phyloP scores from a whole-genome alignment of 2,888 invertebrate species.

The Drosophila nr. fundita region DNA sequence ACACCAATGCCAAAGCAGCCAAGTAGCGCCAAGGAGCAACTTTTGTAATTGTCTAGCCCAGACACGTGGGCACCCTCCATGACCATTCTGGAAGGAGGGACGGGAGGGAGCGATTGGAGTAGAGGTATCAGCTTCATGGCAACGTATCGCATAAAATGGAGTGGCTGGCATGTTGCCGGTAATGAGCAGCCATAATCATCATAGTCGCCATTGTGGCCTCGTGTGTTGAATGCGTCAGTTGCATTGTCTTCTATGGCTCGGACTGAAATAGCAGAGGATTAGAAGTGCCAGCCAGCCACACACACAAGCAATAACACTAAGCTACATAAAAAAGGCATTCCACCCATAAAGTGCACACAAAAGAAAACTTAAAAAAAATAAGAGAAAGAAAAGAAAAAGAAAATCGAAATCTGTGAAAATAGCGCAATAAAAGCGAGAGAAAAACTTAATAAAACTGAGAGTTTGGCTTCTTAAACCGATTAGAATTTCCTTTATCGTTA shows the following conservation, averaged over 20 bases:
- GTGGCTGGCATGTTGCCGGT: constrained; percentile 50
- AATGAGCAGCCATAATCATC: constrained; percentile 67
- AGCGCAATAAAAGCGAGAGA: not conserved
- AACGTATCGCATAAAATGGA: constrained; percentile 16
- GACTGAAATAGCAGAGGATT: constrained; percentile 49
- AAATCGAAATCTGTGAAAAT: not conserved
- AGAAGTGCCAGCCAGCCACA: constrained; percentile 37
- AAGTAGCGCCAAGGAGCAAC: constrained; percentile 60
- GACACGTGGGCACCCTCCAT: constrained; percentile 69
- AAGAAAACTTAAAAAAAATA: not conserved
- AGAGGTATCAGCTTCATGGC: constrained; percentile 1
- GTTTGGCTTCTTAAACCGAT: not conserved
- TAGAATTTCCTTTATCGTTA: not conserved
- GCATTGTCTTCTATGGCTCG: constrained; percentile 45
- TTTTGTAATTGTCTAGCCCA: constrained; percentile 72
- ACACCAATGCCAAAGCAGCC: constrained; percentile 24
- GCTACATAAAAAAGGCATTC: constrained; percentile 18
- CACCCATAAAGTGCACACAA: not conserved
- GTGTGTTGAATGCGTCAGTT: constrained; percentile 26
- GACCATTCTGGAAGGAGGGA: not conserved
- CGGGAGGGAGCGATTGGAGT: not conserved
- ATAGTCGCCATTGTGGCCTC: constrained; percentile 45
- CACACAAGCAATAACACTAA: constrained; percentile 26
- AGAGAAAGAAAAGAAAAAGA: not conserved
- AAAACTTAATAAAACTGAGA: not conserved